phyloP scores from a whole-genome alignment of 2,113 vertebrate species.

The Mormyrus lacerda region DNA sequence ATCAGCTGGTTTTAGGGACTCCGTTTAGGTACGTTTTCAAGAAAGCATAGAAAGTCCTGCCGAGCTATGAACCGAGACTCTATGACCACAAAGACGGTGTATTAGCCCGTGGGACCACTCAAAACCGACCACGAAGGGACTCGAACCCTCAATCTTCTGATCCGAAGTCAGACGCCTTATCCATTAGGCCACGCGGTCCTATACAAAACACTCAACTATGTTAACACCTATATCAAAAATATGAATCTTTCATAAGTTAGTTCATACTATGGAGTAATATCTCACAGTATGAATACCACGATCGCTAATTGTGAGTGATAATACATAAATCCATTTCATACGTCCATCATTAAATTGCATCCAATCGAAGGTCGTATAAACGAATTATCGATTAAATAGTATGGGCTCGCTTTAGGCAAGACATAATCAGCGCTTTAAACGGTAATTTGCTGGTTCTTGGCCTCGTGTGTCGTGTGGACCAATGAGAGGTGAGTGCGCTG shows the following conservation, averaged over 20 bases:
- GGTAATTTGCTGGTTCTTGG: not conserved
- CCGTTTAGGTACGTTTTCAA: not conserved
- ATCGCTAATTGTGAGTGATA: not conserved
- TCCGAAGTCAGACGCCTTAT: not conserved
- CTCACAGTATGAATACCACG: not conserved
- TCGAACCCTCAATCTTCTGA: not conserved
- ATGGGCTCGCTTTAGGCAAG: not conserved
- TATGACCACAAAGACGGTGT: not conserved
- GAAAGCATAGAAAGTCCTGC: not conserved
- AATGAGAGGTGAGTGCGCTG: not conserved
- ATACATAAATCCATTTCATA: not conserved
- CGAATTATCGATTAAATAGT: not conserved
- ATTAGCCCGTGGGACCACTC: not conserved
- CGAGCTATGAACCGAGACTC: not conserved
- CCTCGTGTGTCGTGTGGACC: not conserved
- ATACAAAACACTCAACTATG: not conserved
- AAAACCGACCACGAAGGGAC: not conserved
- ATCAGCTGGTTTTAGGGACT: not conserved
- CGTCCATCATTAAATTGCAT: not conserved
- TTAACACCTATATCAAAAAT: not conserved
- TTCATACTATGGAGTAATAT: not conserved
- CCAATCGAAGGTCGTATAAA: not conserved
- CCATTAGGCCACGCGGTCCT: not conserved
- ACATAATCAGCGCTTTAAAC: not conserved
- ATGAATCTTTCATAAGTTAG: not conserved